phyloP scores from a whole-genome alignment of 2,888 invertebrate genomes.

The Sepioteuthis lessoniana region DNA sequence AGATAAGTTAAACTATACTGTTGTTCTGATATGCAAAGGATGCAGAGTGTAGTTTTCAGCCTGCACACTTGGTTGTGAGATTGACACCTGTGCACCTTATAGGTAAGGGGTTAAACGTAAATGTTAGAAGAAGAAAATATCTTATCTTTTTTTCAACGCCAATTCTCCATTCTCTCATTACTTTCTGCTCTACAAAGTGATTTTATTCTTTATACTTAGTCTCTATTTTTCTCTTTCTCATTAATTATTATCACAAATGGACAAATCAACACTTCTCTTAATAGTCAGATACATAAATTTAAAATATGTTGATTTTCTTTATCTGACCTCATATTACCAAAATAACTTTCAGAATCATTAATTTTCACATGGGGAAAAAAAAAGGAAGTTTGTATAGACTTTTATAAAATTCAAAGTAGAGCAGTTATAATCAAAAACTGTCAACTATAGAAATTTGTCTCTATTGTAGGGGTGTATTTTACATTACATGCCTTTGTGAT shows the following conservation, averaged over 20 bases:
- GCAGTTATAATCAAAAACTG: not conserved
- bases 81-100: too few species aligned
- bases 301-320: not conserved
- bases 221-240: not conserved
- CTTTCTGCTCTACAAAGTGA: not conserved
- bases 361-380: not conserved
- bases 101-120: not conserved
- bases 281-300: not conserved
- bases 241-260: not conserved
- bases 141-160: not conserved
- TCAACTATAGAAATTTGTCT: not conserved
- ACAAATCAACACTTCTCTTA: not conserved
- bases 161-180: not conserved
- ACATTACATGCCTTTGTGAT: not conserved
- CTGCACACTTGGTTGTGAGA: too few species aligned
- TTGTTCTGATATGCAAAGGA: too few species aligned
- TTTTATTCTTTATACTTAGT: not conserved
- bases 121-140: not conserved
- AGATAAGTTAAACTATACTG: too few species aligned
- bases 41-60: too few species aligned
- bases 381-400: not conserved
- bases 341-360: slow-evolving; percentile 14
- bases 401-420: not conserved
- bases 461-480: not conserved
- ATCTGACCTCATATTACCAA: not conserved